Evolutionary conservation across 1,140 invertebrate species (phyloP).

Genomic region (Sinonovacula constricta): DNA sequence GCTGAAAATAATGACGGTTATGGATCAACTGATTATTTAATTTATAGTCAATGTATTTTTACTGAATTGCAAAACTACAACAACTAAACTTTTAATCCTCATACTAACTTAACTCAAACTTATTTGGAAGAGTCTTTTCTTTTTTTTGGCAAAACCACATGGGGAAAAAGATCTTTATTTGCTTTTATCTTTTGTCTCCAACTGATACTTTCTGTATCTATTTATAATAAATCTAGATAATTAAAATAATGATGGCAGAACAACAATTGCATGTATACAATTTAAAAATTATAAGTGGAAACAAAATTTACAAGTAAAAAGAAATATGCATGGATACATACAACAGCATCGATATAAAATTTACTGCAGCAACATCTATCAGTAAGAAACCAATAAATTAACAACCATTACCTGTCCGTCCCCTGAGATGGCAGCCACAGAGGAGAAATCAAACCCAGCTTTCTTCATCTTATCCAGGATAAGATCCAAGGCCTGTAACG

Average conservation of each 20-base stretch:
- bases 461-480: conserved; percentile 89
- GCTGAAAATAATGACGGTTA: conserved; percentile 81
- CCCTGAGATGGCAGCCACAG: conserved; percentile 91
- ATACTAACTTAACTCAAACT: not conserved
- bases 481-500: conserved; percentile 88
- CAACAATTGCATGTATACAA: no score
- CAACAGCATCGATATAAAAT: no score
- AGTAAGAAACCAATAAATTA: no score
- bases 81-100: not conserved
- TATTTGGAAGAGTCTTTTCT: not conserved
- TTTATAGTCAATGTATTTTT: not conserved
- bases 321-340: no score
- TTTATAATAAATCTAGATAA: no score
- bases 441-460: conserved; percentile 89
- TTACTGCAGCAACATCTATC: no score
- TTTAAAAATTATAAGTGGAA: not conserved
- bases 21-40: not conserved
- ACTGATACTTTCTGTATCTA: no score
- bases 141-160: not conserved
- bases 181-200: no score
- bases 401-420: conserved; percentile 95
- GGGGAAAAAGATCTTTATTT: no score
- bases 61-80: no score
- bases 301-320: not conserved
- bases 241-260: no score